phyloP scores from a whole-genome alignment of 2,797 vertebrate species.

The Apodemus agrarius region DNA sequence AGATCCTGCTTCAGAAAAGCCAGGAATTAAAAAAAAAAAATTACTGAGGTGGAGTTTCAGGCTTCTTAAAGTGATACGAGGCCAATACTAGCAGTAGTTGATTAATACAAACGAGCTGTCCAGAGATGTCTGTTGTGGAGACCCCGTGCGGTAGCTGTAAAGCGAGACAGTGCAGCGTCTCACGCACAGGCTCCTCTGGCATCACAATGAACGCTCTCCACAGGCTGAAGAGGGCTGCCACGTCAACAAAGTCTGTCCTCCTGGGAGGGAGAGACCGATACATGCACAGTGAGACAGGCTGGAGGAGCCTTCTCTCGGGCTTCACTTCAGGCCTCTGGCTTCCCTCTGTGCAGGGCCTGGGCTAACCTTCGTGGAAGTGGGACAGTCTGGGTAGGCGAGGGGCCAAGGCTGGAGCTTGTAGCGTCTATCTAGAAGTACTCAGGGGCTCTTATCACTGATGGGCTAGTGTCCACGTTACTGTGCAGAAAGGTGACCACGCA shows the following conservation, averaged over 20 bases:
- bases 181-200: neutral
- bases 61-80: neutral
- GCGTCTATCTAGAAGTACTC: accelerated
- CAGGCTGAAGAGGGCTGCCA: too few relatives aligned
- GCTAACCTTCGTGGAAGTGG: neutral
- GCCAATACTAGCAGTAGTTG: neutral
- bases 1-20: neutral
- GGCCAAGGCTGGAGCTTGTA: neutral
- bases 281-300: neutral
- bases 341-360: neutral
- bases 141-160: neutral
- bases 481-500: neutral
- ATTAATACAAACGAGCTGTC: neutral
- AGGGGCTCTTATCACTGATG: accelerated
- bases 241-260: neutral
- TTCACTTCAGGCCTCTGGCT: neutral
- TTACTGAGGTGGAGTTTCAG: neutral
- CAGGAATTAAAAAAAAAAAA: neutral
- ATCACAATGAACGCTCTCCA: neutral
- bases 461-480: neutral
- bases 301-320: neutral
- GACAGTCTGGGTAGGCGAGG: neutral
- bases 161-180: neutral
- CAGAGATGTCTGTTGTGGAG: neutral
- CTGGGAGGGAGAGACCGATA: neutral